Base-by-base conservation (phyloP, 2,888 invertebrate genomes). In the Ptycholaimellus sp. region DNA sequence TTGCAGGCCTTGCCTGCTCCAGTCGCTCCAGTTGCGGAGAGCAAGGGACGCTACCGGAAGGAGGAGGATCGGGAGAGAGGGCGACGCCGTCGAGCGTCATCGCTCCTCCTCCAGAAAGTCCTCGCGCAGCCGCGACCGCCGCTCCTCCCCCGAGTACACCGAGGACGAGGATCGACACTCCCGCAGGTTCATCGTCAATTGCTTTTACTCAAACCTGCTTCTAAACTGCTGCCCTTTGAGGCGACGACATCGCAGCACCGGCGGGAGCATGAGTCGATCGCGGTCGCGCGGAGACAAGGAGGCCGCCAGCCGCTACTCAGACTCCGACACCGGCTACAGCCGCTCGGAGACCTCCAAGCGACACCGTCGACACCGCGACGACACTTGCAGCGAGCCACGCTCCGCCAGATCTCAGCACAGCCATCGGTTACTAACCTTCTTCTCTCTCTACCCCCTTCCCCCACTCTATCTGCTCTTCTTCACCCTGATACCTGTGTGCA, bases 81-180 rank as follows among this genome's bases (percentile, higher is more conserved):
- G n/a, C n/a, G n/a, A n/a, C n/a, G n/a, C n/a, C n/a, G n/a, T n/a
- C n/a, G n/a, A n/a, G n/a, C n/a, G n/a, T n/a, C n/a, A n/a, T n/a
- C n/a, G n/a, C n/a, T n/a, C n/a, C n/a, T n/a, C n/a, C n/a, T n/a
- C n/a, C n/a, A n/a, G n/a, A n/a, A n/a, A n/a, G n/a, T n/a, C n/a
- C n/a, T n/a, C n/a, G n/a, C n/a, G n/a, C n/a, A n/a, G n/a, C n/a
- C n/a, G n/a, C n/a, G n/a, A n/a, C n/a, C n/a, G n/a, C n/a, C n/a
- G n/a, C n/a, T n/a, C n/a, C n/a, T n/a, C n/a, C n/a, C 46, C 50
- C 3, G 47, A 49, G 25, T 46, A 49, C 36, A 52, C 49, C 38
- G 52, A 53, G 36, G 47, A 49, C 22, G 50, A 50, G 36, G 40
- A 41, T 37, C 30, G 41, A 19, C 13, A 39, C 39, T 3, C n/a